Percentiles rank a stretch among this genome's conserved stretches.
phyloP scores from a whole-genome alignment of 2,888 invertebrate species.

The Malacosoma neustria region DNA sequence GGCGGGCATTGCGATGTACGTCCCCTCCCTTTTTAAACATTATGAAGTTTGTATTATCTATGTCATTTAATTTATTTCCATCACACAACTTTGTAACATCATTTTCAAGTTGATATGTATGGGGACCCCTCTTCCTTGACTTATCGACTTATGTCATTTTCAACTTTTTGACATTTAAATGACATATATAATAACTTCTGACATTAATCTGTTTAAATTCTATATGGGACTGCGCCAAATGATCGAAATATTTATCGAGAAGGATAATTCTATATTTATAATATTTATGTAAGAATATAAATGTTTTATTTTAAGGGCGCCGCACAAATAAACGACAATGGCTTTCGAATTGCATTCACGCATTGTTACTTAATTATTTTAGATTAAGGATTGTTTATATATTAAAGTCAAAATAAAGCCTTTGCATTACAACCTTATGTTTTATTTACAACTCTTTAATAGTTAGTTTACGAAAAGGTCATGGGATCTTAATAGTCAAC shows the following conservation, averaged over 20 bases:
- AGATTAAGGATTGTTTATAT: slow-evolving; percentile 60
- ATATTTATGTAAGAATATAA: slow-evolving; percentile 30
- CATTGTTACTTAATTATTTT: slow-evolving; percentile 70
- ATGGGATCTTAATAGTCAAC: too few species aligned
- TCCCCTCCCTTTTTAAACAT: background rate
- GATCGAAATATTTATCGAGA: slow-evolving; percentile 11
- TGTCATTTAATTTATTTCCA: background rate
- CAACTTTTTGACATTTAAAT: background rate
- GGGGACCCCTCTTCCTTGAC: background rate
- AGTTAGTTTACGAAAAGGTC: too few species aligned
- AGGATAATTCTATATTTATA: slow-evolving; percentile 22
- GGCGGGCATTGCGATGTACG: slow-evolving; percentile 16
- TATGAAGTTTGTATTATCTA: background rate
- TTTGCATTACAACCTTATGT: slow-evolving; percentile 53
- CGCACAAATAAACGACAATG: slow-evolving; percentile 32
- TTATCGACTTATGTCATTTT: slow-evolving; percentile 14
- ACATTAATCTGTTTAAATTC: too few species aligned
- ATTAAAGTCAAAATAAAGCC: slow-evolving; percentile 60
- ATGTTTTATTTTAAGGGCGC: slow-evolving; percentile 30
- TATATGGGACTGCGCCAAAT: slow-evolving; percentile 6
- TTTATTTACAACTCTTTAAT: slow-evolving; percentile 42
- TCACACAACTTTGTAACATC: background rate
- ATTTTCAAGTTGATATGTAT: background rate
- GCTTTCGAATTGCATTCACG: slow-evolving; percentile 52
- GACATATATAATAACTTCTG: too few species aligned